Conservation (phyloP, 2,113 vertebrate genomes). For the Elephantulus edwardii region DNA sequence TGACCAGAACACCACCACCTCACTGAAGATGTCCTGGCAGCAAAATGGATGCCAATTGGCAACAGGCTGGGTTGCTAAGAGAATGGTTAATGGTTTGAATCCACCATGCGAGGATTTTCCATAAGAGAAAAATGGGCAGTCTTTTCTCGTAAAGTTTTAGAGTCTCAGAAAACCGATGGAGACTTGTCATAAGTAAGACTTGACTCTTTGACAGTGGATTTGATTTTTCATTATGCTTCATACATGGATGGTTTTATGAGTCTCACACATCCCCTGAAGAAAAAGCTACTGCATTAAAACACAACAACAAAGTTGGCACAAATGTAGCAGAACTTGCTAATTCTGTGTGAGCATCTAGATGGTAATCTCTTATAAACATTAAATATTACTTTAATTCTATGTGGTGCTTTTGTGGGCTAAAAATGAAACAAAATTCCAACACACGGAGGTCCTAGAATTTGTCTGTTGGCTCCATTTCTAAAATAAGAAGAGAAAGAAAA, state of each 20-base stretch:
- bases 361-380: neutral
- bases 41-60: no score
- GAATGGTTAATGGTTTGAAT: neutral
- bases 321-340: neutral
- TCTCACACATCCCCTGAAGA: neutral
- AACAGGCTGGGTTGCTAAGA: no score
- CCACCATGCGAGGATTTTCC: neutral
- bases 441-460: neutral
- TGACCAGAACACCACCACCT: no score
- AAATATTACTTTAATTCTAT: conserved; percentile 6
- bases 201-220: neutral
- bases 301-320: neutral
- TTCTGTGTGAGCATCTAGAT: neutral
- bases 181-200: neutral
- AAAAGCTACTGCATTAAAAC: conserved; percentile 18
- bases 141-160: no score
- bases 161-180: neutral
- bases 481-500: neutral
- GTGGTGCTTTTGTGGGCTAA: conserved; percentile 4
- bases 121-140: no score
- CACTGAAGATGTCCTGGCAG: no score
- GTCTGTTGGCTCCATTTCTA: neutral
- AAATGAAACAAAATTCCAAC: neutral
- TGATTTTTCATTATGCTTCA: neutral
- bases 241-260: neutral